Evolutionary conservation across 2,113 vertebrate genomes (phyloP), one percentile per base, ranked within the genome.

Genomic region (Misgurnus anguillicaudatus): DNA sequence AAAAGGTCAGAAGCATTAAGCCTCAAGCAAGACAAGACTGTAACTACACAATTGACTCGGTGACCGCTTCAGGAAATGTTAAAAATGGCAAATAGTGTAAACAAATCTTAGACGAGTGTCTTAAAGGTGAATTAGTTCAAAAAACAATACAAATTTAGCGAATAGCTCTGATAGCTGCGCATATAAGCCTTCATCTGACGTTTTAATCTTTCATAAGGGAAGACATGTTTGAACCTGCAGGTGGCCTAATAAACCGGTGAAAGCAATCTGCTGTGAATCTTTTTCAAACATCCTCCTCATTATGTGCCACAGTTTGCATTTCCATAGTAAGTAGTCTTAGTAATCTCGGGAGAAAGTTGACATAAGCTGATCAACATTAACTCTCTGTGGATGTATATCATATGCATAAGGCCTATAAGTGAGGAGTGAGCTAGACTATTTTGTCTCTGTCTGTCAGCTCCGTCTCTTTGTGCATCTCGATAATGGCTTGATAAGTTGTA

Each of bases 211-310:
- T 82, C 42, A 79, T 21, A 65, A 75, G 69, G 60, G 42, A 10
- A 78, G 74, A 67, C 83, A 76, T 75, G 71, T 69, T 68, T 77
- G 64, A 81, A 75, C 77, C 42, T n/a, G 70, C 55, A 64, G 57
- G 61, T 51, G 45, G 78, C 73, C 39, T 63, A 77, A 69, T 64
- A 78, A 74, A 85, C 74, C 58, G 61, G 68, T 24, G 39, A 58
- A 77, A 79, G 80, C 42, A 69, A 80, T 65, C 76, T 61, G 55
- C 75, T 51, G 64, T 13, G 19, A 57, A 63, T 76, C 62, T 64
- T 31, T 53, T 73, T 71, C 42, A 53, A 78, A 68, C 67, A 63
- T 76, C 57, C 53, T 71, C 78, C 69, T 83, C 82, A 82, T 79
- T 72, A 81, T 14, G 11, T 63, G 45, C 61, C 41, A 14, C 38